A percentile compares a stretch with the other conserved stretches of the same genome.
Evolutionary conservation across 2,113 vertebrate species (phyloP).

Genomic region (Neolamprologus variostigma): DNA sequence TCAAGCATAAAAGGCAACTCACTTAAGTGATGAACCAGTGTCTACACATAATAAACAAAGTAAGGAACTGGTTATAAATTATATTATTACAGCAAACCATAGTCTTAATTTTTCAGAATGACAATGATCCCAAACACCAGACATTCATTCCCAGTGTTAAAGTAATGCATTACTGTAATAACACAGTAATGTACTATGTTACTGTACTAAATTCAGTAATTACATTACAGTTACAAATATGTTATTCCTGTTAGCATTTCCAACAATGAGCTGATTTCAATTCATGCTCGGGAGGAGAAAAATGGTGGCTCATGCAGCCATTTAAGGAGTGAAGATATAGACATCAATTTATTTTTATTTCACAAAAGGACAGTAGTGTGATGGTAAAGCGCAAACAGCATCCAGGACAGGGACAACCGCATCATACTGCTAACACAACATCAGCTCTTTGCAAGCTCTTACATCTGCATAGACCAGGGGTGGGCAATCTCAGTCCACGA

Average conservation of each 20-base stretch:
- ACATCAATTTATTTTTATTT: neutral
- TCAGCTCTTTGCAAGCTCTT: neutral
- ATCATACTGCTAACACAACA: neutral
- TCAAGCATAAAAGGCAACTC: neutral
- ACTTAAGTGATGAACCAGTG: neutral
- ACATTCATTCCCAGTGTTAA: neutral
- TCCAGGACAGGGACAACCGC: neutral
- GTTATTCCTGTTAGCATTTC: neutral
- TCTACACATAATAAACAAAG: neutral
- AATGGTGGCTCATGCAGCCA: neutral
- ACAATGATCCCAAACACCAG: neutral
- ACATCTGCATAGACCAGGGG: neutral
- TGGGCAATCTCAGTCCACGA: too few relatives aligned
- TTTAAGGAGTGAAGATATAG: neutral
- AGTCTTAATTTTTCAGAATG: neutral
- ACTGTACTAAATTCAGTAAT: neutral
- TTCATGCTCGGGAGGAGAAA: neutral
- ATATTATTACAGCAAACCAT: neutral
- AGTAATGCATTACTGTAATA: neutral
- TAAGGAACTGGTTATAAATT: neutral
- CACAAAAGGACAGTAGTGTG: neutral
- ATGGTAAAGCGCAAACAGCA: neutral
- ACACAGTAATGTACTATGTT: neutral
- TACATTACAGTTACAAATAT: neutral
- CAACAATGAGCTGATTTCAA: neutral